Evolutionary conservation across 2,797 vertebrate species (phyloP), one percentile per base, ranked within the genome.

Genomic region (Epinephelus awoara): DNA sequence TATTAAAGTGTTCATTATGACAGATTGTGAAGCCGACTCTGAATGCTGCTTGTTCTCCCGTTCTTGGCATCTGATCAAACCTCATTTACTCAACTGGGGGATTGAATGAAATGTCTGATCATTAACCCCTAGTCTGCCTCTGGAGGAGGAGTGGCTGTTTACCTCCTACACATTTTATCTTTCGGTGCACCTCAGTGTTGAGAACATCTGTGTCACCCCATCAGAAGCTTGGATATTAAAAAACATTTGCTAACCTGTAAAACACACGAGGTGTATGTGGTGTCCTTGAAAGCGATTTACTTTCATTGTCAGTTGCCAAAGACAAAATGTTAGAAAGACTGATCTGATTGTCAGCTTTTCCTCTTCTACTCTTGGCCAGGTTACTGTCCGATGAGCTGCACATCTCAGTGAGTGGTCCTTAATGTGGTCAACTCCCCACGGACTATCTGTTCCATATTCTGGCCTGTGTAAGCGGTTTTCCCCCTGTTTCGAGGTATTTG

Each of bases 1-100:
- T 91, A 93, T 93, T 90, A 87, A 93, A 92, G 91, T 82, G 88
- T 86, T 93, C 74, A 81, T 90, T 85, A 83, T 90, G 85, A 91
- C 90, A 89, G 87, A 91, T 73, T 67, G 83, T 79, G 71, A 65
- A 57, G 79, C 55, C 61, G 65, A 71, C 76, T 79, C 85, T 83
- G 75, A 88, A 85, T 68, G 82, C 79, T 77, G 79, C 84, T 84
- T 79, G 84, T 86, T 90, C 73, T 85, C 70, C 63, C 61, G 50
- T 85, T 83, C 54, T 82, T 84, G 70, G 81, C 77, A 81, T 85
- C 83, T 80, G 90, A 93, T 91, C 84, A 91, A 93, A 91, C 79
- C 83, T 86, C 79, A 85, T 89, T 90, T 86, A 70, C 73, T 76
- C 55, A 58, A 77, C 76, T 61, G 58, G 77, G 86, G 84, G 72